A percentile compares a stretch with the other conserved stretches of the same genome.
phyloP scores from a whole-genome alignment of 2,888 invertebrate genomes.

The Lacanobia wlatinum region DNA sequence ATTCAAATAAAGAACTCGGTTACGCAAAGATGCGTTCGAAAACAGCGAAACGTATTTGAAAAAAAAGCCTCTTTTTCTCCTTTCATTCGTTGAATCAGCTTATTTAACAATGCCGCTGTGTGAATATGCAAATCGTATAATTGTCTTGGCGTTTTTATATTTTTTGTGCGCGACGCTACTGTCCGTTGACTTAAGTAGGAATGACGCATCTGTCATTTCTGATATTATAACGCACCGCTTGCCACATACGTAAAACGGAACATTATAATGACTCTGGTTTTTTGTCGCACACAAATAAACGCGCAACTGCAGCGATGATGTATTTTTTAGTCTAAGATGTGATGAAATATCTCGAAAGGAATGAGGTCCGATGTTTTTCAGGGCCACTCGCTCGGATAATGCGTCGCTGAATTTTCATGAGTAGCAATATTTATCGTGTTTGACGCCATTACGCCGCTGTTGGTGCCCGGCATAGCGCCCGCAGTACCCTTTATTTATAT shows the following conservation, averaged over 20 bases:
- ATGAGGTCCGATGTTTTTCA: constrained; percentile 79
- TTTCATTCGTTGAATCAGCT: constrained; percentile 79
- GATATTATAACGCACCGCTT: constrained; percentile 84
- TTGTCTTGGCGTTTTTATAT: constrained; percentile 80
- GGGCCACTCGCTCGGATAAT: constrained; percentile 74
- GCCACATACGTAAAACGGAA: constrained; percentile 80
- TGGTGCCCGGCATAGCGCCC: constrained; percentile 78
- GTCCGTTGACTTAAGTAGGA: constrained; percentile 72
- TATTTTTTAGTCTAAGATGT: constrained; percentile 76
- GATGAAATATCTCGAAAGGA: constrained; percentile 80
- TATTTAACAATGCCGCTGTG: constrained; percentile 75
- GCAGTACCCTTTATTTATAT: constrained; percentile 79
- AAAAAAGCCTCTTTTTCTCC: constrained; percentile 71
- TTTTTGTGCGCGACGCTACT: constrained; percentile 72
- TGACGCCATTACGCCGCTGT: constrained; percentile 81
- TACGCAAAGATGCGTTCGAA: constrained; percentile 86
- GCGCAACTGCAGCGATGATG: constrained; percentile 74
- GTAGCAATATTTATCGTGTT: constrained; percentile 84
- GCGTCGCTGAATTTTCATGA: constrained; percentile 88
- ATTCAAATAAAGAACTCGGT: constrained; percentile 82
- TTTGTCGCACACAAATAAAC: constrained; percentile 76
- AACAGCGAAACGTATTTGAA: constrained; percentile 72
- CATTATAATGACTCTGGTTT: constrained; percentile 79
- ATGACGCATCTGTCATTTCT: constrained; percentile 89
- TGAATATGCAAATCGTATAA: constrained; percentile 88